These are phyloP conservation scores for Schizotus pectinicornis DNA, from an alignment of 2,888 invertebrate genomes.

Conservation along the genomic window DNA sequence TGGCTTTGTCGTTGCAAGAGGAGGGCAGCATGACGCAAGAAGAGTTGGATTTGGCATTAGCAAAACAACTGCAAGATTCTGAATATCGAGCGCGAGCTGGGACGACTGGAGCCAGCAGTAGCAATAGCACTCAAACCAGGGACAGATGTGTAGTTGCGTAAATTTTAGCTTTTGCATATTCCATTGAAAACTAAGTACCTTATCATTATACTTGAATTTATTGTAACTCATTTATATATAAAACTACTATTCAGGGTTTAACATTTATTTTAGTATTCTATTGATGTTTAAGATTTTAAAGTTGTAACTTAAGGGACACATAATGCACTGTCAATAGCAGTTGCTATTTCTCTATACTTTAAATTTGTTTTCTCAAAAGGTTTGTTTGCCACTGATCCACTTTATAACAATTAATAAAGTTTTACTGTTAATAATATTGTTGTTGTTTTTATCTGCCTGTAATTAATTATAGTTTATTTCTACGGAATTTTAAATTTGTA, in stretches of 20 bases:
- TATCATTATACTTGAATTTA: background rate
- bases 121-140: constrained; percentile 40
- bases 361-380: too few relatives aligned
- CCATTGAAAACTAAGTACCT: background rate
- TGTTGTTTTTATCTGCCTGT: too few relatives aligned
- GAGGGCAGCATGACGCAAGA: constrained; percentile 50
- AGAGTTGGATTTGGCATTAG: constrained; percentile 60
- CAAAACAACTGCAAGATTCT: constrained; percentile 59
- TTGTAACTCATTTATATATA: too few relatives aligned
- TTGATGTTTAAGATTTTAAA: too few relatives aligned
- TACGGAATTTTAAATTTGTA: too few relatives aligned
- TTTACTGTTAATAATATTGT: background rate
- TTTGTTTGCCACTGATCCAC: background rate
- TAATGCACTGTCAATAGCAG: too few relatives aligned
- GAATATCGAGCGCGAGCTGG: constrained; percentile 30
- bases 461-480: too few relatives aligned
- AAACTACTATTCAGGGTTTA: too few relatives aligned
- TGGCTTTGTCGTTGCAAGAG: constrained; percentile 77
- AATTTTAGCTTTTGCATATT: background rate
- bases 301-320: too few relatives aligned
- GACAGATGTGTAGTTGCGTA: constrained; percentile 60
- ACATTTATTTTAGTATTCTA: too few relatives aligned
- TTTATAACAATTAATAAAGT: background rate
- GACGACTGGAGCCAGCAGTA: constrained; percentile 42
- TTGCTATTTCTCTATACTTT: too few relatives aligned